These are phyloP conservation scores for Baronia brevicornis DNA, from an alignment of 2,888 invertebrate genomes.

Conservation along the genomic window DNA sequence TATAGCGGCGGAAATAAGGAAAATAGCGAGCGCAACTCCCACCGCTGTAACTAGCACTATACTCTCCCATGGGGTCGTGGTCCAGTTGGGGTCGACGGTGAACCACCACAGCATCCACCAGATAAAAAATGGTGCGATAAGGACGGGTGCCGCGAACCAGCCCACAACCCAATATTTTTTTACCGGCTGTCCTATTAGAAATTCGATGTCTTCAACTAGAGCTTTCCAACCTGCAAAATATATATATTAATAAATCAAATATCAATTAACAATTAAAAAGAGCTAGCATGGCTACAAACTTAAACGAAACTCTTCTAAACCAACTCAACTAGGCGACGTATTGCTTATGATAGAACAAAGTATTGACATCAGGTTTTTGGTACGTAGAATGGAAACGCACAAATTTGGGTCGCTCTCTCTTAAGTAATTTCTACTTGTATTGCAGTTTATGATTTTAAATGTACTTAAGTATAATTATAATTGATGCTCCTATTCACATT, in stretches of 20 bases:
- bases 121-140: constrained; percentile 28
- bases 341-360: too few species aligned
- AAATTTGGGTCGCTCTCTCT: too few species aligned
- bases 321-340: too few species aligned
- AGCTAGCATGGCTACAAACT: too few species aligned
- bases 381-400: too few species aligned
- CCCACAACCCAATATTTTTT: constrained; percentile 42
- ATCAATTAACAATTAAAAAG: background rate
- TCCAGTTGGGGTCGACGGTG: constrained; percentile 27
- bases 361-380: too few species aligned
- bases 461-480: too few species aligned
- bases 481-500: too few species aligned
- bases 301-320: too few species aligned
- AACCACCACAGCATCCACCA: constrained; percentile 44
- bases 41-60: constrained; percentile 25
- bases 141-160: constrained; percentile 42
- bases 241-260: constrained; percentile 1
- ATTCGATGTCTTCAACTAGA: constrained; percentile 51
- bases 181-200: constrained; percentile 38
- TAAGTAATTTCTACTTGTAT: too few species aligned
- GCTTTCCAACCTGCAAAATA: constrained; percentile 44
- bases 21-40: constrained; percentile 22
- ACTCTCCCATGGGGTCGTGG: constrained; percentile 32
- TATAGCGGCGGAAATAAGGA: constrained; percentile 31
- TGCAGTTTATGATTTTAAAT: too few species aligned